Evolutionary conservation across 2,888 invertebrate genomes (phyloP).

Genomic region (Sturmia bella): DNA sequence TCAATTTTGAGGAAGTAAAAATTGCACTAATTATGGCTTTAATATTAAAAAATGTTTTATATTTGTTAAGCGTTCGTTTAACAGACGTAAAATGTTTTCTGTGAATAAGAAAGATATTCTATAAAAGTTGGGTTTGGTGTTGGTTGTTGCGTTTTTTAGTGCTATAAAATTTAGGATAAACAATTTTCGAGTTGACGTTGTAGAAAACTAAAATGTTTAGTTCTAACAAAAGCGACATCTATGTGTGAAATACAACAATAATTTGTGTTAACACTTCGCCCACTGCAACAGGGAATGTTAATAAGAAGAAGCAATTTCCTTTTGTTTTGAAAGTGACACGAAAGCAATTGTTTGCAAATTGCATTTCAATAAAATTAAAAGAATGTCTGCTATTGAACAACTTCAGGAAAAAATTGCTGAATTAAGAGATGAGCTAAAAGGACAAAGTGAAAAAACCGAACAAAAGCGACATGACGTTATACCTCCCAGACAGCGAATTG

Average conservation of each 20-base stretch:
- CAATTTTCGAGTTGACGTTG: no score
- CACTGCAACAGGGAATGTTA: neutral
- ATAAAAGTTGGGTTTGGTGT: no score
- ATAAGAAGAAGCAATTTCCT: slow-evolving; percentile 35
- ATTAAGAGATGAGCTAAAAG: slow-evolving; percentile 85
- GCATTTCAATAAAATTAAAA: slow-evolving; percentile 70
- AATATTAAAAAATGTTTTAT: no score
- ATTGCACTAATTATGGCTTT: no score
- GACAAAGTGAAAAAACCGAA: slow-evolving; percentile 68
- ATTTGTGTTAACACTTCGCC: slow-evolving; percentile 12
- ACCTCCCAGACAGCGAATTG: slow-evolving; percentile 87
- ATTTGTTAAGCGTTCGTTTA: no score
- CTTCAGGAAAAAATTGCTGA: slow-evolving; percentile 85
- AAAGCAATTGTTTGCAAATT: slow-evolving; percentile 41
- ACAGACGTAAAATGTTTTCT: no score
- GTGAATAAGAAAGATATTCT: no score
- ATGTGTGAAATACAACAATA: neutral
- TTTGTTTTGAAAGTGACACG: slow-evolving; percentile 69
- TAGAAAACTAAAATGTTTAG: no score
- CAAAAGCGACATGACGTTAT: slow-evolving; percentile 73
- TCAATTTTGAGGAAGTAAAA: no score
- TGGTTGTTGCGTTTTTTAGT: no score
- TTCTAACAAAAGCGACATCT: slow-evolving; percentile 33
- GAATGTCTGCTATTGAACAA: slow-evolving; percentile 85
- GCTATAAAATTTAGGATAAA: no score